A percentile compares a stretch with the other conserved stretches of the same genome.
Evolutionary conservation across 2,797 vertebrate species (phyloP).

Genomic region (Gymnopithys bicolor): DNA sequence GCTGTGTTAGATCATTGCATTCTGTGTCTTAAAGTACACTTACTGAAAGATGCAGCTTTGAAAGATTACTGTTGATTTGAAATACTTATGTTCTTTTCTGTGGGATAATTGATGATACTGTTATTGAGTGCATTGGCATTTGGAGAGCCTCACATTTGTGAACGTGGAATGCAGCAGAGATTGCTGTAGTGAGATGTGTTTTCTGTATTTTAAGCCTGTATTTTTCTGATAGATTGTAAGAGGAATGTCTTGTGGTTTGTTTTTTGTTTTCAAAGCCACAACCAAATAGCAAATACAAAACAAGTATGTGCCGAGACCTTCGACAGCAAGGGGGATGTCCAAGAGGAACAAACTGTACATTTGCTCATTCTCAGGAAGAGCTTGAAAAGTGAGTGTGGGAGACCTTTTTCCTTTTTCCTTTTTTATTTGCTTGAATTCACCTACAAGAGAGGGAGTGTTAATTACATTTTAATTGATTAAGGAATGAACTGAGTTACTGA

Average conservation of each 20-base stretch:
- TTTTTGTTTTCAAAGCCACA: conserved; percentile 83
- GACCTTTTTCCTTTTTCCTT: not conserved
- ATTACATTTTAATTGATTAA: not conserved
- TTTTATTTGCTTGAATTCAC: no score
- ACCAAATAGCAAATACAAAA: conserved; percentile 97
- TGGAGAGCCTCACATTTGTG: not conserved
- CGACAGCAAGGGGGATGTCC: conserved; percentile 95
- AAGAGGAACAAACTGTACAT: conserved; percentile 93
- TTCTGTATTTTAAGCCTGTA: not conserved
- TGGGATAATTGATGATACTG: not conserved
- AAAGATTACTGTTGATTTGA: not conserved
- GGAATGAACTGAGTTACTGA: not conserved
- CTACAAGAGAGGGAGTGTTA: not conserved
- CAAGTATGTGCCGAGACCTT: conserved; percentile 96
- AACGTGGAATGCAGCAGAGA: not conserved
- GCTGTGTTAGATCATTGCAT: not conserved
- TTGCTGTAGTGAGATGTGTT: not conserved
- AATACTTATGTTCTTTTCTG: not conserved
- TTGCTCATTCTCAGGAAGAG: conserved; percentile 97
- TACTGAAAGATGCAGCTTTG: not conserved
- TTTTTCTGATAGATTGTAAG: conserved; percentile 9
- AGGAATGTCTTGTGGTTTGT: not conserved
- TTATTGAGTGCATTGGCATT: not conserved
- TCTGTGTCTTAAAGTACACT: not conserved
- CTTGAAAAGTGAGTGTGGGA: conserved; percentile 90